These are phyloP conservation scores for Aythya baeri DNA, from an alignment of 2,113 vertebrate species.

Conservation along the genomic window DNA sequence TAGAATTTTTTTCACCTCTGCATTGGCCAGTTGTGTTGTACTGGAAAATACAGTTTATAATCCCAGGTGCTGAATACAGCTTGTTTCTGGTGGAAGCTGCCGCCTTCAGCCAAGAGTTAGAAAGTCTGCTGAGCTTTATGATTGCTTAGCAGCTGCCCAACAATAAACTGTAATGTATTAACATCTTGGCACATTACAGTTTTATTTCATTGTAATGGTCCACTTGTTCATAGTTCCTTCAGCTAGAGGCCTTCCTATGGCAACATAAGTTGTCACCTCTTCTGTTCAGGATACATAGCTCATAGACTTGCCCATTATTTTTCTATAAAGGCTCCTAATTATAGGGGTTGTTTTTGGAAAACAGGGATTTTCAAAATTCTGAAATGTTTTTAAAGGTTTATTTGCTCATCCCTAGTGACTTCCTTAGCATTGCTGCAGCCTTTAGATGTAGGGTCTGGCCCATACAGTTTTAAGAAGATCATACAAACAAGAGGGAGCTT, in stretches of 20 bases:
- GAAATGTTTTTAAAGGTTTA: constrained; percentile 63
- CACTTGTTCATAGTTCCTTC: constrained; percentile 9
- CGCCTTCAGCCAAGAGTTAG: not conserved
- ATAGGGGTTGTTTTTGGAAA: constrained; percentile 55
- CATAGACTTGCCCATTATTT: constrained; percentile 47
- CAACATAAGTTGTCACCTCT: constrained; percentile 59
- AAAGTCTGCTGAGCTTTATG: not conserved
- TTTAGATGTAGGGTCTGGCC: constrained; percentile 53
- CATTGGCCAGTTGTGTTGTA: not conserved
- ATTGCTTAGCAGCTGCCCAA: not conserved
- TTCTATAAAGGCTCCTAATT: constrained; percentile 55
- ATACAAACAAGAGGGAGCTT: constrained; percentile 52
- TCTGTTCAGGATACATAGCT: constrained; percentile 28
- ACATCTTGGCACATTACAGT: not conserved
- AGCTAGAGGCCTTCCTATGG: constrained; percentile 36
- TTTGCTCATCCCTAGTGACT: constrained; percentile 68
- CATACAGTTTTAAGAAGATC: constrained; percentile 64
- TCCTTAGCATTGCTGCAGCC: constrained; percentile 57
- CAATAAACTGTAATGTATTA: not conserved
- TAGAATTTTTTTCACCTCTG: not conserved
- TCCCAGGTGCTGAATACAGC: accelerated
- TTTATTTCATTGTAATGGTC: constrained; percentile 6
- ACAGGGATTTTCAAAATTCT: constrained; percentile 66
- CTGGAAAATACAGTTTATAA: not conserved
- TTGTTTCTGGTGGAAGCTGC: not conserved